These are phyloP conservation scores for Anoncus sp. DNA, from an alignment of 2,888 invertebrate species.

Conservation along the genomic window DNA sequence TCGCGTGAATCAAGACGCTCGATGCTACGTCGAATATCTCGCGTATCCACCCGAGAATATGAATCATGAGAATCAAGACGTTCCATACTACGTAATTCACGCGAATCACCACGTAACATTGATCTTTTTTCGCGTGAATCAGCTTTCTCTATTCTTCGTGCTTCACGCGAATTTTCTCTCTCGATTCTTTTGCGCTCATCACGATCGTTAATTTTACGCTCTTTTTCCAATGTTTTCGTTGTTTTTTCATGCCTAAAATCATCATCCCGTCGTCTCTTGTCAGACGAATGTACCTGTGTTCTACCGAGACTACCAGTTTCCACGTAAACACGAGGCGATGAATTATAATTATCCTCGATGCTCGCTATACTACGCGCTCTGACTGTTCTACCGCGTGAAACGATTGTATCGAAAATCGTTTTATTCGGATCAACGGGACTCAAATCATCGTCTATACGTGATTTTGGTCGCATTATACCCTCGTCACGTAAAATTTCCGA, in stretches of 20 bases:
- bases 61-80: slow-evolving; percentile 65
- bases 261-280: slow-evolving; percentile 72
- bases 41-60: slow-evolving; percentile 72
- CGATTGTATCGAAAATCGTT: slow-evolving; percentile 65
- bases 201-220: slow-evolving; percentile 70
- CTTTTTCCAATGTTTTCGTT: slow-evolving; percentile 75
- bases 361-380: slow-evolving; percentile 79
- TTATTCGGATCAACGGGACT: slow-evolving; percentile 76
- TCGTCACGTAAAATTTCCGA: slow-evolving; percentile 81
- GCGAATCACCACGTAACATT: slow-evolving; percentile 72
- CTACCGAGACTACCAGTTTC: slow-evolving; percentile 81
- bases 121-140: slow-evolving; percentile 74
- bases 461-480: slow-evolving; percentile 82
- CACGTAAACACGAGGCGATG: slow-evolving; percentile 69
- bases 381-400: slow-evolving; percentile 69
- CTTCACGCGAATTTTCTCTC: slow-evolving; percentile 74
- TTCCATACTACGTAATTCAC: slow-evolving; percentile 71
- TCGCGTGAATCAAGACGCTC: slow-evolving; percentile 76
- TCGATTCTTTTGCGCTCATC: slow-evolving; percentile 77
- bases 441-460: slow-evolving; percentile 80
- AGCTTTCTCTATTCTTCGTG: slow-evolving; percentile 69
- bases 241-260: slow-evolving; percentile 73
- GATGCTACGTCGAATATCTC: slow-evolving; percentile 77
- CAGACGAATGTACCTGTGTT: slow-evolving; percentile 69
- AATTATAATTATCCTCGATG: slow-evolving; percentile 76